These are phyloP conservation scores for Cephus pygmeus DNA, from an alignment of 2,888 invertebrate species.

Conservation along the genomic window DNA sequence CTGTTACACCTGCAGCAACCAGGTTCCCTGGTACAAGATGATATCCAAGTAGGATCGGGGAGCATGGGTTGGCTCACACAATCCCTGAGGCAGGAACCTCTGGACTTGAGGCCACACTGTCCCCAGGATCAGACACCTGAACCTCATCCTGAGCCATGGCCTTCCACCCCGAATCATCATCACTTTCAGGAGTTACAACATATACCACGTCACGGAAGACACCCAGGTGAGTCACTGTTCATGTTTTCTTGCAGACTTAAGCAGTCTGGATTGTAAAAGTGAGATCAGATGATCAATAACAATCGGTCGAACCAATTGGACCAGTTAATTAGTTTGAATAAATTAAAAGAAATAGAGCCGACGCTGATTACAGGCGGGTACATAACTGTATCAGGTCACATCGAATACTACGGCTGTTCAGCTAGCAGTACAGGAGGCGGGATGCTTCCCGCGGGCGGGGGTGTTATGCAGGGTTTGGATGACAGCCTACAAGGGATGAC, in stretches of 20 bases:
- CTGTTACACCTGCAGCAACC: constrained; percentile 52
- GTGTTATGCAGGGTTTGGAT: constrained; percentile 52
- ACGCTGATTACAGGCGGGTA: constrained; percentile 52
- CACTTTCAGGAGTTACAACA: constrained; percentile 55
- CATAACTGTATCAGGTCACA: constrained; percentile 59
- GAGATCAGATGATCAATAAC: neutral
- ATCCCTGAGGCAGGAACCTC: constrained; percentile 78
- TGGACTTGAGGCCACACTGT: constrained; percentile 82
- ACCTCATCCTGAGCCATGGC: constrained; percentile 57
- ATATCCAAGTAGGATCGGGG: constrained; percentile 53
- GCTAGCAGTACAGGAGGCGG: constrained; percentile 41
- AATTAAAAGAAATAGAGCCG: constrained; percentile 10
- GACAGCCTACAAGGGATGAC: constrained; percentile 54
- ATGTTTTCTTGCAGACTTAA: neutral
- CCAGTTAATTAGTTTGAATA: neutral
- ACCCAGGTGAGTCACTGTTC: constrained; percentile 38
- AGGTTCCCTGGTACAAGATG: constrained; percentile 45
- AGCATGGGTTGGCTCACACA: constrained; percentile 85
- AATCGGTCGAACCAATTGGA: neutral
- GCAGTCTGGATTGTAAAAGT: neutral
- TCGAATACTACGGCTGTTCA: constrained; percentile 58
- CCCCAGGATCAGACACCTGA: constrained; percentile 67
- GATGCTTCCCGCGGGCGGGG: constrained; percentile 43
- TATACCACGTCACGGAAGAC: constrained; percentile 53
- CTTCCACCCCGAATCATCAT: constrained; percentile 43